Conservation (phyloP, 2,113 vertebrate species). For the Aplodontia rufa region DNA sequence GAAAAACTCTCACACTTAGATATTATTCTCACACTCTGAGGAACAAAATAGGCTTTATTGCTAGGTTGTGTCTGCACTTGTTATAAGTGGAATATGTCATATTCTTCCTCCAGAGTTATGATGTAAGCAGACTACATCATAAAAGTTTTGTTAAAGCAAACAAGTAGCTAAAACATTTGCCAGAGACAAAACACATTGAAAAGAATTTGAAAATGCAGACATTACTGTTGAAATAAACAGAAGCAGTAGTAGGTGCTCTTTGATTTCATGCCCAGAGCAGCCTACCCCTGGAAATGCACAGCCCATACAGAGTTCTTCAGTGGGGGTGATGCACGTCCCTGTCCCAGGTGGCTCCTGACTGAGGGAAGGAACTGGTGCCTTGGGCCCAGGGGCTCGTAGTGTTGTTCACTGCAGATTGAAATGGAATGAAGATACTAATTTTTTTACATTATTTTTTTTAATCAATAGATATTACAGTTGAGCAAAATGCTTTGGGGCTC, state of each 20-base stretch:
- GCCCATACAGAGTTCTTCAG: background rate
- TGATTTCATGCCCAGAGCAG: background rate
- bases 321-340: background rate
- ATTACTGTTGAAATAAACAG: background rate
- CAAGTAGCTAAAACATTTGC: constrained; percentile 53
- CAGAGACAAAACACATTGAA: constrained; percentile 35
- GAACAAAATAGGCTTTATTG: constrained; percentile 66
- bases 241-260: background rate
- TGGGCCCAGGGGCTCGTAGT: background rate
- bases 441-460: background rate
- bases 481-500: background rate
- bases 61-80: constrained; percentile 66
- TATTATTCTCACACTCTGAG: constrained; percentile 72
- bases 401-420: background rate
- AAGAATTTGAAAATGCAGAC: constrained; percentile 33
- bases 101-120: constrained; percentile 61
- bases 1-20: constrained; percentile 72
- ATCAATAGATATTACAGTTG: background rate
- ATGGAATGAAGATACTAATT: background rate
- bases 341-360: background rate
- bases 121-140: constrained; percentile 57
- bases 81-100: constrained; percentile 62
- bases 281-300: background rate
- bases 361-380: background rate
- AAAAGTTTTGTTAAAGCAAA: constrained; percentile 61